These are phyloP conservation scores for Lepidocyrtinus sp. DNA, from an alignment of 2,888 invertebrate genomes.

Conservation along the genomic window DNA sequence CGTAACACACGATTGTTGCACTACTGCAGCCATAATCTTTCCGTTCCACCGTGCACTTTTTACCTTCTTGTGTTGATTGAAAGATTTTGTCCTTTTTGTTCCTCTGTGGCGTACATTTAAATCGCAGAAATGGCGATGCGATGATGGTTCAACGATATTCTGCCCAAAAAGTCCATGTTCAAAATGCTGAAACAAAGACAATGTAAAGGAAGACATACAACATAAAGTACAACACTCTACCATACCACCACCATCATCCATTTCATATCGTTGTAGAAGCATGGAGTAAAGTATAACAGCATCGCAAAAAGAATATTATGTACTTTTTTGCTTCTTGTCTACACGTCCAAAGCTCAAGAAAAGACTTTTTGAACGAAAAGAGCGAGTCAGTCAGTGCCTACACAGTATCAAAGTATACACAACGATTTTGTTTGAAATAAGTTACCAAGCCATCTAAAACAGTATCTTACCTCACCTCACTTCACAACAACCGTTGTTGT, in stretches of 20 bases:
- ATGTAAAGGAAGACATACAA: background rate
- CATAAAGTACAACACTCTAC: background rate
- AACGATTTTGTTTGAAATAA: too few relatives aligned
- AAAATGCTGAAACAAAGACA: constrained; percentile 5
- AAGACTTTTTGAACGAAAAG: too few relatives aligned
- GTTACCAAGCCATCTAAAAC: too few relatives aligned
- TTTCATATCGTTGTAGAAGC: background rate
- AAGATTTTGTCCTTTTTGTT: constrained; percentile 48
- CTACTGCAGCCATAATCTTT: constrained; percentile 40
- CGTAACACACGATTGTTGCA: constrained; percentile 27
- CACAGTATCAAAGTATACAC: too few relatives aligned
- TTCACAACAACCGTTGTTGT: too few relatives aligned
- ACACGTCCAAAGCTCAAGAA: too few relatives aligned
- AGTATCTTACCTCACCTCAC: too few relatives aligned
- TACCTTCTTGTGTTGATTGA: constrained; percentile 34
- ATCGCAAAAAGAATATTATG: background rate
- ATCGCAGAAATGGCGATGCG: constrained; percentile 6
- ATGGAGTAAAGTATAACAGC: background rate
- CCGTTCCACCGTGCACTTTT: constrained; percentile 50
- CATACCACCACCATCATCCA: too few relatives aligned
- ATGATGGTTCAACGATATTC: background rate
- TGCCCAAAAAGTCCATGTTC: background rate
- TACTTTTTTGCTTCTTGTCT: background rate
- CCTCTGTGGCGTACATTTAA: constrained; percentile 5
- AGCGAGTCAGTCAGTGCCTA: too few relatives aligned